Evolutionary conservation across 1,140 invertebrate species (phyloP), one percentile per base, ranked within the genome.

Genomic region (Contarinia nasturtii): DNA sequence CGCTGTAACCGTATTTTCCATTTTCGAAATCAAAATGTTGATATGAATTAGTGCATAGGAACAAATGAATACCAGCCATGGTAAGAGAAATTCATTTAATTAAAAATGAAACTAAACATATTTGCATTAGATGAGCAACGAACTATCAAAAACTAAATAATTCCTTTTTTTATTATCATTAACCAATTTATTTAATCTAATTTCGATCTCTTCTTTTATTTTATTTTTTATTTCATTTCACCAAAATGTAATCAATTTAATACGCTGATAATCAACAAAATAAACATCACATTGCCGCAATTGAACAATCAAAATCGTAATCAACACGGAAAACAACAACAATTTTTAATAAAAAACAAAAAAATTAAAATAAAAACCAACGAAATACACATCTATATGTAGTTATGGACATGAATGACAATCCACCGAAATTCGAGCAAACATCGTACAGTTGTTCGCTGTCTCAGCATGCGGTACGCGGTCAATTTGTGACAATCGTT

Each of bases 361-460:
- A 3, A 27, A 27, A 27, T 10, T 27, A 27, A 27, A 27, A 27
- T 27, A 27, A 27, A 27, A 27, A 27, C 27, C 27, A 27, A 27
- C 27, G 4, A 27, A n/a, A n/a, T n/a, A 43, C 7, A 45, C 33
- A 43, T 41, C 34, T 45, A 44, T 12, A 17, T 49, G 56, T 45
- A 73, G 86, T 91, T 18, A 63, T 79, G 49, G 85, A 90, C 65
- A 79, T 86, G 64, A 91, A 90, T 64, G 86, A 93, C 60, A 88
- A 86, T 58, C 73, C 84, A 12, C 87, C 87, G 8, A 76, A 77
- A 55, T 86, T 93, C 65, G 84, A 86, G 57, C 82, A 88, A 53
- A 70, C 73, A 8, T 79, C 83, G 1, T 90, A 88, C 59, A 74
- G 74, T 22, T 86, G 79, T 57, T 74, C 74, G 18, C 68, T 95